phyloP scores from a whole-genome alignment of 2,113 vertebrate species.

The Australoheros scitulus region DNA sequence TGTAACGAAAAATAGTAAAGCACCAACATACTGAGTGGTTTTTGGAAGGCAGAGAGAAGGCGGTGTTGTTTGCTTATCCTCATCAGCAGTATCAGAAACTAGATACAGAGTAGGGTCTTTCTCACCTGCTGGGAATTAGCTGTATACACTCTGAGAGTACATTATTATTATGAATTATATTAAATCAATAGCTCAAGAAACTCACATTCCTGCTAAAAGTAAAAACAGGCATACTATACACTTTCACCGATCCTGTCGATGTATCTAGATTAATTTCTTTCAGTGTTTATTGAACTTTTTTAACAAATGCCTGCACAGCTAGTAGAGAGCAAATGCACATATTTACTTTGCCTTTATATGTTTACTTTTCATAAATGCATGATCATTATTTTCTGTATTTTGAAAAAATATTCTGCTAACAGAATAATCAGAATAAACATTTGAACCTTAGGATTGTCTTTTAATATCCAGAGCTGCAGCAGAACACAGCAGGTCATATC shows the following conservation, averaged over 20 bases:
- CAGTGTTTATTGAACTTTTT: neutral
- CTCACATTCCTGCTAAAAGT: neutral
- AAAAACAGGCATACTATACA: neutral
- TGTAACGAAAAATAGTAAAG: neutral
- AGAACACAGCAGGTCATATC: constrained; percentile 64
- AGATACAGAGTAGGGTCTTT: neutral
- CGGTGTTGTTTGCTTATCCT: constrained; percentile 15
- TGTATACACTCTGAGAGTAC: constrained; percentile 33
- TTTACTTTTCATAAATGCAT: neutral
- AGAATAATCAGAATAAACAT: neutral
- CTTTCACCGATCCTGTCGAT: neutral
- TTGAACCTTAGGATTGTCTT: neutral
- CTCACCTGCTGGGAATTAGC: constrained; percentile 36
- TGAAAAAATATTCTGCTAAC: rapidly evolving
- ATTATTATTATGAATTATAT: neutral
- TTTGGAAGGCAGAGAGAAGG: neutral
- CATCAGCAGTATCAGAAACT: constrained; percentile 44
- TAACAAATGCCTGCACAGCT: neutral
- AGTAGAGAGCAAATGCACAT: neutral
- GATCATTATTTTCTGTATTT: neutral
- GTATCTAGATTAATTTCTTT: neutral
- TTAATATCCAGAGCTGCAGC: constrained; percentile 2
- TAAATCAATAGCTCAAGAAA: neutral
- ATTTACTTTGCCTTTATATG: neutral
- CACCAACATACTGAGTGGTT: neutral